Evolutionary conservation across 2,888 invertebrate species (phyloP).

Genomic region (Nymphalis c-album): DNA sequence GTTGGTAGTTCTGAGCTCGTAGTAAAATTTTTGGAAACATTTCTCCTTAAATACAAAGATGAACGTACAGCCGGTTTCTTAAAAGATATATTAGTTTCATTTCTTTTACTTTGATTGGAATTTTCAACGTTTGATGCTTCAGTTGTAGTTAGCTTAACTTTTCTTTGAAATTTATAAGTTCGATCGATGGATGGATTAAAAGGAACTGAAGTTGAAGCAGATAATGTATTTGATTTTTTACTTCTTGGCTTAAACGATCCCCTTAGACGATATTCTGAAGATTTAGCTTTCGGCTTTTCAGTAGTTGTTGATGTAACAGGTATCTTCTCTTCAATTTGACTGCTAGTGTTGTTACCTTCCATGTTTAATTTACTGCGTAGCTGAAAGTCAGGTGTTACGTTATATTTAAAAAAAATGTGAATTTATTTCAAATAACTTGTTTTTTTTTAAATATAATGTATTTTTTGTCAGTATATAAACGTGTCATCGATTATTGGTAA

Average conservation of each 20-base stretch:
- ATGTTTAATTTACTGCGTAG: slow-evolving; percentile 60
- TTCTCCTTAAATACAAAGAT: slow-evolving; percentile 60
- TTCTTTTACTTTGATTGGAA: slow-evolving; percentile 47
- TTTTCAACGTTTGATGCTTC: slow-evolving; percentile 50
- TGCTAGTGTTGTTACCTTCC: slow-evolving; percentile 42
- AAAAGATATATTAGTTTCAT: slow-evolving; percentile 47
- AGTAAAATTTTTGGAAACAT: slow-evolving; percentile 43
- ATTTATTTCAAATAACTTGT: not conserved
- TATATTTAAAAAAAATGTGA: slow-evolving; percentile 10
- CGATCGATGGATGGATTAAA: slow-evolving; percentile 50
- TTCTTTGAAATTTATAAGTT: slow-evolving; percentile 65
- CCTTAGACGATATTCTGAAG: slow-evolving; percentile 56
- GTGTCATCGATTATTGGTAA: not conserved
- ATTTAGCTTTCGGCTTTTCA: slow-evolving; percentile 48
- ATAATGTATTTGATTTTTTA: slow-evolving; percentile 54
- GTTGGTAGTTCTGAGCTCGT: slow-evolving; percentile 49
- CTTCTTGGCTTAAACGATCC: slow-evolving; percentile 58
- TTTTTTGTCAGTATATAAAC: not conserved
- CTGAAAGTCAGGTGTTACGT: slow-evolving; percentile 51
- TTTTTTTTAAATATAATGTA: not conserved
- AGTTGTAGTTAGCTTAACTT: slow-evolving; percentile 61
- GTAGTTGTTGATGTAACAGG: slow-evolving; percentile 41
- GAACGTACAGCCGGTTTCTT: slow-evolving; percentile 61
- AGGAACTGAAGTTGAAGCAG: slow-evolving; percentile 43
- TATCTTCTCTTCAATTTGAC: slow-evolving; percentile 43